Evolutionary conservation across 2,888 invertebrate genomes (phyloP), one percentile per base, ranked within the genome.

Genomic region (Cerastis leucographa): DNA sequence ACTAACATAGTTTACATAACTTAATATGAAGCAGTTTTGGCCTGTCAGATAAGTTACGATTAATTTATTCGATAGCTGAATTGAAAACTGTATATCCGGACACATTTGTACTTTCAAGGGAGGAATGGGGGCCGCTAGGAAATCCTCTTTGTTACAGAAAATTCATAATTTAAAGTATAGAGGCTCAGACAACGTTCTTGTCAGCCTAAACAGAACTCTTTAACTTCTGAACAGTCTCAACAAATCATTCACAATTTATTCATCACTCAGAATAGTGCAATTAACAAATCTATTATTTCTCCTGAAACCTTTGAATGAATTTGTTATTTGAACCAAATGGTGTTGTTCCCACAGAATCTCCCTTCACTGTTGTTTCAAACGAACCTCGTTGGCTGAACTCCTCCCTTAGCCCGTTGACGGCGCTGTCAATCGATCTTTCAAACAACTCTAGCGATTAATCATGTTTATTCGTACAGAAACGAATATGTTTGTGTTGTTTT

Each of bases 281-380:
- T 66, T 70, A 66, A 82, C 64, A 66, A 77, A 69, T 65, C 49
- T 40, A 61, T 81, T 66, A 69, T 69, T 56, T 42, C 65, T 61
- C 56, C 9, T 76, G 25, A 49, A 61, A 44, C 22, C 59, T 61
- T 25, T 65, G n/a, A 76, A 71, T 73, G 51, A 75, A 85, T 75
- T 71, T 64, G 68, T 71, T 66, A 66, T 40, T 40, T 64, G 17
- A 35, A 69, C 74, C 85, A 76, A 67, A 72, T 80, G 76, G 61
- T 62, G 49, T 61, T 54, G 25, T 80, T 83, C 80, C 44, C 73
- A 83, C 69, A 49, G n/a, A 61, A 35, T 29, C 49, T 44, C 22
- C 19, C 17, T 61, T 75, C 73, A 29, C 12, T 76, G 56, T 77
- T 80, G 69, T 80, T 76, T 68, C 42, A 67, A 73, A 76, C 25